phyloP scores from a whole-genome alignment of 2,797 vertebrate genomes.

The Danio jaintianensis region DNA sequence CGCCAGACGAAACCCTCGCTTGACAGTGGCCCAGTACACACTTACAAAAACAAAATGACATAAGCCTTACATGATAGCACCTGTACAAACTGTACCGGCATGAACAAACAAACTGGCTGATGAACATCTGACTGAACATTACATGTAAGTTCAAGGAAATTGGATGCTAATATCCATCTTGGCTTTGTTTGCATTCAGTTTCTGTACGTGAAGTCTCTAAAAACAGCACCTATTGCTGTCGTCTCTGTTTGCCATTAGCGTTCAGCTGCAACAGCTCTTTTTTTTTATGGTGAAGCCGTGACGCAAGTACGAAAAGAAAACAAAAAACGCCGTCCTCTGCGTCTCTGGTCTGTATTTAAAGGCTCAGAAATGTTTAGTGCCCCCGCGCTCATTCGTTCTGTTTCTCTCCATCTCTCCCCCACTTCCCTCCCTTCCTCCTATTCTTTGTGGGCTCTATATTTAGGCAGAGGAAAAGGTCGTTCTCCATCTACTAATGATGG shows the following conservation, averaged over 20 bases:
- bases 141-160: not conserved
- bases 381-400: conserved; percentile 50
- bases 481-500: conserved; percentile 72
- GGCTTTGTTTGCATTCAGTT: not conserved
- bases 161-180: not conserved
- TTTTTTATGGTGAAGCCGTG: conserved; percentile 44
- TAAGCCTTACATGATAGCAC: conserved; percentile 53
- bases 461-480: conserved; percentile 79
- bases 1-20: conserved; percentile 31
- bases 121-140: conserved; percentile 28
- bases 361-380: conserved; percentile 49
- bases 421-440: conserved; percentile 79
- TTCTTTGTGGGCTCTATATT: conserved; percentile 77
- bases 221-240: conserved; percentile 19
- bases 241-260: conserved; percentile 35
- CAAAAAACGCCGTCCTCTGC: conserved; percentile 18
- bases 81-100: conserved; percentile 22
- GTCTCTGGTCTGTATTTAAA: conserved; percentile 50
- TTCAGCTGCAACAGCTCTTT: conserved; percentile 36
- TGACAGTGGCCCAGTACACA: conserved; percentile 31
- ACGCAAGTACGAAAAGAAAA: conserved; percentile 48
- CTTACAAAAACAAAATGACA: conserved; percentile 55
- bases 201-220: conserved; percentile 9
- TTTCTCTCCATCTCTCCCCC: conserved; percentile 67
- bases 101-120: conserved; percentile 30